These are phyloP conservation scores for Semaprochilodus insignis DNA, from an alignment of 2,797 vertebrate genomes.

Conservation along the genomic window DNA sequence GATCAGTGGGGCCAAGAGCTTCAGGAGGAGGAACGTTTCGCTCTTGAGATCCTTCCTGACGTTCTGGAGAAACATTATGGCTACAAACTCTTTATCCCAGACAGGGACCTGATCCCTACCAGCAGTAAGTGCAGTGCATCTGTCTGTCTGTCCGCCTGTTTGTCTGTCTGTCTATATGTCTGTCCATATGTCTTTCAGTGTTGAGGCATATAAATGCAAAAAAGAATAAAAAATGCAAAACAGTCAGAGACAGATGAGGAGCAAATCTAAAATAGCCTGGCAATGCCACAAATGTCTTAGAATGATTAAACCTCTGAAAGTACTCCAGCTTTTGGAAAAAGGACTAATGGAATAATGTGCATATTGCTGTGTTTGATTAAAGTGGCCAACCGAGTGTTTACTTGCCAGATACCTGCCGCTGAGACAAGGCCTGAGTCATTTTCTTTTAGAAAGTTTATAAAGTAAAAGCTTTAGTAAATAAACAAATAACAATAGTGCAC, in stretches of 20 bases:
- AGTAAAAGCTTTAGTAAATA: too few relatives aligned
- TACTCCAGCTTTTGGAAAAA: too few relatives aligned
- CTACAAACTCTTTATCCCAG: conserved; percentile 97
- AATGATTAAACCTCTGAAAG: too few relatives aligned
- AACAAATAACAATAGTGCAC: too few relatives aligned
- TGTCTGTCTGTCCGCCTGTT: background rate
- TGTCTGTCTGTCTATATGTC: conserved; percentile 3
- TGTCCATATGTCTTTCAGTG: conserved; percentile 30
- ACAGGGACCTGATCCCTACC: conserved; percentile 97
- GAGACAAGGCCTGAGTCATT: too few relatives aligned
- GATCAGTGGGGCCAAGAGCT: conserved; percentile 99
- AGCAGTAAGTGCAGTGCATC: conserved; percentile 87
- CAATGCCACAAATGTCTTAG: too few relatives aligned
- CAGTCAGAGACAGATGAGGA: background rate
- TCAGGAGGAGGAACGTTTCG: conserved; percentile 96
- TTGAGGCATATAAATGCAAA: background rate
- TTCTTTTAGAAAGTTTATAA: too few relatives aligned
- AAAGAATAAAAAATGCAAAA: background rate
- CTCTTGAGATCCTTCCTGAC: conserved; percentile 95
- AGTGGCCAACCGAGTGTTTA: too few relatives aligned
- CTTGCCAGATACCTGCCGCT: too few relatives aligned
- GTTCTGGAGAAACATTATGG: conserved; percentile 99
- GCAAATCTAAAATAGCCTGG: too few relatives aligned
- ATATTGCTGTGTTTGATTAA: too few relatives aligned
- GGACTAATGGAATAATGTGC: too few relatives aligned